Base-by-base conservation (phyloP, 1,140 invertebrate genomes). In the Caenorhabditis brenneri region DNA sequence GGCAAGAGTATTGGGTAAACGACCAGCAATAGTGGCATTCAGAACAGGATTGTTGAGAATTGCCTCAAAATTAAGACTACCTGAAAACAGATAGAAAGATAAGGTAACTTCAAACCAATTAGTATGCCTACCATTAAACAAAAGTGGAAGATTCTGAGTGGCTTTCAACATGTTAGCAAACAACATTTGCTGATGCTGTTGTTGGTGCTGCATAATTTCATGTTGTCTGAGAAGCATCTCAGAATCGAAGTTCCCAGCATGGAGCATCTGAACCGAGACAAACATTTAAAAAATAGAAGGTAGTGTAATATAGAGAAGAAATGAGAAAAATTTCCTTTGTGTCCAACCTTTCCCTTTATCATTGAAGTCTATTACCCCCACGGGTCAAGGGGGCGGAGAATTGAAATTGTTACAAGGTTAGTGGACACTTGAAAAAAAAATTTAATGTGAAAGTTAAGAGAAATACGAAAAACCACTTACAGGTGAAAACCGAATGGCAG, bases 181-280 rank as follows among this genome's bases (percentile, higher is more conserved):
- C 22, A 80, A 29, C 79, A 51, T 49, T 80, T 80, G 79, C 12
- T 80, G 46, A 5, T 80, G 79, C 51, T 83, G 82, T 4, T 82
- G 81, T 12, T 83, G 82, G n/a, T 65, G 69, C 24, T 69, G 33
- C 74, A 83, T 48, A 1, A 53, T 16, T 53, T 51, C 51, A 36
- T 79, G 82, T 39, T 83, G 82, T 29, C 74, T 19, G n/a, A 79
- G 29, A n/a, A 83, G 48, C 33, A 83, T 53, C 33, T 83, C 82
- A 12, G 79, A 51, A 48, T 83, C 82, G 29, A 83, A 79, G 51
- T 65, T 29, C 6, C 81, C 81, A 24, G 81, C 36, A 15, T 82
- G 81, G 55, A 82, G 55, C 60, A 65, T 82, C 81, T 82, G 81
- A 48, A 74, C 22, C 19, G 7, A 27, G 1, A 24, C n/a, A 7